Conservation (phyloP, 2,797 vertebrate genomes). For the Melanogrammus aeglefinus region DNA sequence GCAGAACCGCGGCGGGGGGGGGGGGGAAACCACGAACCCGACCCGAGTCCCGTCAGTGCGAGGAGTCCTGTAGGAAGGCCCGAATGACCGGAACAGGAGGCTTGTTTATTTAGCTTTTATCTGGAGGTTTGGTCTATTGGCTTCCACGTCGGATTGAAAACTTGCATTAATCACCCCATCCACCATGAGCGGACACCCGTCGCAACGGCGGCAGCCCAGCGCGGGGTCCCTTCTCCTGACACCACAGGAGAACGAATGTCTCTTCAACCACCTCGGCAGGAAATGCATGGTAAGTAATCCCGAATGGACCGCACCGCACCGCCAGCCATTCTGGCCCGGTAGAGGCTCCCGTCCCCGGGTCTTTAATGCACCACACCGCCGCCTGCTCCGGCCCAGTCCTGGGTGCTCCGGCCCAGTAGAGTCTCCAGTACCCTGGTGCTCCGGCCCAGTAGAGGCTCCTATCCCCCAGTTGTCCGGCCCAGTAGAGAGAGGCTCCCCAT, state of each 20-base stretch:
- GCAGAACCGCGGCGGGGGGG: background rate
- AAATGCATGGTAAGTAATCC: conserved; percentile 90
- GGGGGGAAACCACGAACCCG: background rate
- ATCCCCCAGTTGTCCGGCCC: too few species aligned
- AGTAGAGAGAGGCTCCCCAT: too few species aligned
- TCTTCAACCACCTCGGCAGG: conserved; percentile 86
- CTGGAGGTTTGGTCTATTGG: conserved; percentile 41
- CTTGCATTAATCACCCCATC: conserved; percentile 3
- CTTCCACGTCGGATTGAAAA: conserved; percentile 44
- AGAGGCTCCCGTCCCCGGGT: too few species aligned
- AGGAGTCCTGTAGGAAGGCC: conserved; percentile 51
- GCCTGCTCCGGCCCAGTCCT: too few species aligned
- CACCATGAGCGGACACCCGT: conserved; percentile 78
- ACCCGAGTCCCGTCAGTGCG: conserved; percentile 44
- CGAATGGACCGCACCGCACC: too few species aligned
- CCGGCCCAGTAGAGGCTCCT: too few species aligned
- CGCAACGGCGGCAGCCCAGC: conserved; percentile 77
- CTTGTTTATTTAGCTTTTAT: conserved; percentile 60
- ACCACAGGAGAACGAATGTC: conserved; percentile 84
- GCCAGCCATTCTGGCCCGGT: too few species aligned
- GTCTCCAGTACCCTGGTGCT: too few species aligned
- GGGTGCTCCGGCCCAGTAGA: too few species aligned
- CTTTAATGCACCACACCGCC: too few species aligned
- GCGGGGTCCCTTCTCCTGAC: conserved; percentile 82
- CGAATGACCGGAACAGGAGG: conserved; percentile 72